A percentile compares a stretch with the other conserved stretches of the same genome.
phyloP scores from a whole-genome alignment of 2,888 invertebrate species.

The Cheilosia variabilis region DNA sequence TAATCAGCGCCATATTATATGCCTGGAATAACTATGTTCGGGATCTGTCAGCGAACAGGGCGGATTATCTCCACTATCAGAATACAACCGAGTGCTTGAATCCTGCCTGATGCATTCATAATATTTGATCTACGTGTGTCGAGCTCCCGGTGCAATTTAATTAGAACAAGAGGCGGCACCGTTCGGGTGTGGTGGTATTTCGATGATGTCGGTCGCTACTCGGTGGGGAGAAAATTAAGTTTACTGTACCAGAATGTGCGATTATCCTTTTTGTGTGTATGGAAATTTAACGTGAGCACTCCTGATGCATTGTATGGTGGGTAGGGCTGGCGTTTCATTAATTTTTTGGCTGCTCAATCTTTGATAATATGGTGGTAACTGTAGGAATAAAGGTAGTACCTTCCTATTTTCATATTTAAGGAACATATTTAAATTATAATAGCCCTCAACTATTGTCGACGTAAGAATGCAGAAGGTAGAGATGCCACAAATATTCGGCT shows the following conservation, averaged over 20 bases:
- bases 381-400: no score
- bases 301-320: no score
- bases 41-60: conserved; percentile 22
- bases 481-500: no score
- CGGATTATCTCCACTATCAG: conserved; percentile 5
- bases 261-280: conserved; percentile 39
- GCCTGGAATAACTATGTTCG: conserved; percentile 18
- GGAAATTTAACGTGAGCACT: conserved; percentile 22
- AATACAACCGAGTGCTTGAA: conserved; percentile 5
- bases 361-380: no score
- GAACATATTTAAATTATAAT: no score
- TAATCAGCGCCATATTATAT: conserved; percentile 41
- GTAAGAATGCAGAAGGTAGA: no score
- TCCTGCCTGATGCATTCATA: conserved; percentile 56
- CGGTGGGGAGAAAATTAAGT: conserved; percentile 31
- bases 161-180: conserved; percentile 24
- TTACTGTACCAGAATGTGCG: conserved; percentile 12
- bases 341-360: no score
- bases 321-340: no score
- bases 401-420: no score
- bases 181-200: not conserved
- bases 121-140: conserved; percentile 64
- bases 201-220: not conserved
- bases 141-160: conserved; percentile 41
- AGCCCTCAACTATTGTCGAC: no score